Percentiles rank a stretch among this genome's conserved stretches.
Conservation (phyloP, 2,797 vertebrate genomes). For the Poecilia wingei region DNA sequence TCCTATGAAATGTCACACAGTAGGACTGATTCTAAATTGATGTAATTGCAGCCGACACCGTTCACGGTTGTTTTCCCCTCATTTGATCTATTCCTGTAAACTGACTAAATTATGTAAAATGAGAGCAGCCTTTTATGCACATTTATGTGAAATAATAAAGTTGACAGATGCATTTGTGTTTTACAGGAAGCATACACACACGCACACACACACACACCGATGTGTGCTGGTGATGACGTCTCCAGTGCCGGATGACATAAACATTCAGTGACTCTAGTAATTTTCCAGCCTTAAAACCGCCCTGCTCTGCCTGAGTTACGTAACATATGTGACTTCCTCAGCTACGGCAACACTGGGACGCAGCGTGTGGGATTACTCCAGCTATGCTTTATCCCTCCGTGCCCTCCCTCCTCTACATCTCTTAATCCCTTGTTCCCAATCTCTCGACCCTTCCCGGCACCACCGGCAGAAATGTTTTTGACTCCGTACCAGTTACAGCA, state of each 20-base stretch:
- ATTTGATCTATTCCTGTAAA: background rate
- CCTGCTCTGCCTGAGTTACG: constrained; percentile 46
- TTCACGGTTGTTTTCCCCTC: background rate
- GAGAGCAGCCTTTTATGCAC: background rate
- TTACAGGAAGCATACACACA: constrained; percentile 7
- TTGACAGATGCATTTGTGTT: background rate
- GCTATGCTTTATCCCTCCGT: constrained; percentile 53
- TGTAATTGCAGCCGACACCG: background rate
- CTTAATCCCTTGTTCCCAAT: constrained; percentile 51
- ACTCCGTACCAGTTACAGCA: constrained; percentile 27
- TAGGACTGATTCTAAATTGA: background rate
- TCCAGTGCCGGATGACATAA: constrained; percentile 43
- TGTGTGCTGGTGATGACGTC: constrained; percentile 4
- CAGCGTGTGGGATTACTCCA: constrained; percentile 64
- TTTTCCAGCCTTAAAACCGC: constrained; percentile 65
- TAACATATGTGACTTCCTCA: constrained; percentile 69
- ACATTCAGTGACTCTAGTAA: constrained; percentile 59
- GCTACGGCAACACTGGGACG: constrained; percentile 55
- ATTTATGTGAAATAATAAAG: background rate
- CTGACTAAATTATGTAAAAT: background rate
- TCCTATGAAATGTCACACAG: background rate
- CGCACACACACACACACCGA: background rate
- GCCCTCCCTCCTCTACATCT: constrained; percentile 34
- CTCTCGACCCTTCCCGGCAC: constrained; percentile 36
- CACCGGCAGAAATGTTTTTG: constrained; percentile 44